These are phyloP conservation scores for Papilio glaucus DNA, from an alignment of 1,140 invertebrate species.

Conservation along the genomic window DNA sequence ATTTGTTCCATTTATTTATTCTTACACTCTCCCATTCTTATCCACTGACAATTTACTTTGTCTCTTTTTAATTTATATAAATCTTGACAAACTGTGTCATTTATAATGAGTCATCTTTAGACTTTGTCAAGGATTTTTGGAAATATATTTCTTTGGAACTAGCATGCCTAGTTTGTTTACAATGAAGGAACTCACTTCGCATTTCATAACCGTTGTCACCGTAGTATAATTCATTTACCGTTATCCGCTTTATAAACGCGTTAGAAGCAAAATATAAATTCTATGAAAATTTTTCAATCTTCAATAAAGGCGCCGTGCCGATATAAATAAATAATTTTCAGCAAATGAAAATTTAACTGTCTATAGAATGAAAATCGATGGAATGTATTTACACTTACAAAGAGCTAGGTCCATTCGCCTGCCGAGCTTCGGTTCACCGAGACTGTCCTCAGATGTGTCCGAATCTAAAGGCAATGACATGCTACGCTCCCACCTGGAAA, in stretches of 20 bases:
- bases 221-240: constrained; percentile 53
- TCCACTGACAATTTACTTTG: too few relatives aligned
- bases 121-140: not conserved
- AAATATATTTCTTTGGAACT: too few relatives aligned
- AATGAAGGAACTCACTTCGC: constrained; percentile 47
- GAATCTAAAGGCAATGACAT: constrained; percentile 86
- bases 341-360: constrained; percentile 79
- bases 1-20: not conserved
- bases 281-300: constrained; percentile 55
- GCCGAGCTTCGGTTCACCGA: constrained; percentile 80
- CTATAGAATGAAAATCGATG: constrained; percentile 55
- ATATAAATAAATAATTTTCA: constrained; percentile 79
- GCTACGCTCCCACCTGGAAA: constrained; percentile 86
- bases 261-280: constrained; percentile 49
- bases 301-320: constrained; percentile 73
- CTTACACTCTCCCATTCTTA: too few relatives aligned
- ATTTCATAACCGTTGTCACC: constrained; percentile 50
- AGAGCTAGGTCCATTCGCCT: constrained; percentile 88
- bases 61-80: too few relatives aligned
- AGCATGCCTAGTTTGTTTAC: not conserved
- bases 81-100: too few relatives aligned
- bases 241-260: constrained; percentile 44
- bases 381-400: constrained; percentile 84
- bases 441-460: constrained; percentile 82
- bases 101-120: not conserved